Evolutionary conservation across 2,888 invertebrate species (phyloP), one percentile per base, ranked within the genome.

Genomic region (Diabrotica balteata): DNA sequence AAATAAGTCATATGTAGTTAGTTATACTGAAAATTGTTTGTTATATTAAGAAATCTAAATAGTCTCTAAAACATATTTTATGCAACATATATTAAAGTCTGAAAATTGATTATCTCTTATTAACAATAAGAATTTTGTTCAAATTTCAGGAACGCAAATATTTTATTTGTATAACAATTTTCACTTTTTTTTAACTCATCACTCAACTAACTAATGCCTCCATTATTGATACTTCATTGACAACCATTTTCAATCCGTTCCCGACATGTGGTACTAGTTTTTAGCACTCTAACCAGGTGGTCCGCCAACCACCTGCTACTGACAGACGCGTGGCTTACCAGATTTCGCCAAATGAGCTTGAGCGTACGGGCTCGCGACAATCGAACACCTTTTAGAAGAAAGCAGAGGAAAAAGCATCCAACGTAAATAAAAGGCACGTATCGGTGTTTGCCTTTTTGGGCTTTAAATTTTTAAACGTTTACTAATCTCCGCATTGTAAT

Each of bases 301-400:
- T 76, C 74, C 63, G 42, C 54, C 11, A 57, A 52, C 61, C 75
- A 73, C 75, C 74, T 75, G 69, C 71, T 58, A 57, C 55, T 52
- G 64, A 52, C 46, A n/a, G 73, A 74, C 76, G 76, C 76, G 76
- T 76, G 75, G 73, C 76, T 70, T 67, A 67, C 58, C 62, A 63
- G 68, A 68, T 71, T 66, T 63, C 60, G 59, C 17, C 9, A 11
- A 17, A 11, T 9, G 8, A 42, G 32, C 17, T 57, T 11, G 45
- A 11, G 11, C 54, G 47, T 67, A 59, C 71, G 67, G 32, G 32
- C 32, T 32, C 32, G 32, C 32, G 32, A 32, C 32, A 32, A 32
- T 32, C 32, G 32, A 32, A 32, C 32, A 32, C 32, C 32, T 32
- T 32, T 32, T 32, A 32, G 32, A 32, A 32, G 32, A 32, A 32